Base-by-base conservation (phyloP, 92 coral and sea anemone genomes). In the Paragorgia papillata region DNA sequence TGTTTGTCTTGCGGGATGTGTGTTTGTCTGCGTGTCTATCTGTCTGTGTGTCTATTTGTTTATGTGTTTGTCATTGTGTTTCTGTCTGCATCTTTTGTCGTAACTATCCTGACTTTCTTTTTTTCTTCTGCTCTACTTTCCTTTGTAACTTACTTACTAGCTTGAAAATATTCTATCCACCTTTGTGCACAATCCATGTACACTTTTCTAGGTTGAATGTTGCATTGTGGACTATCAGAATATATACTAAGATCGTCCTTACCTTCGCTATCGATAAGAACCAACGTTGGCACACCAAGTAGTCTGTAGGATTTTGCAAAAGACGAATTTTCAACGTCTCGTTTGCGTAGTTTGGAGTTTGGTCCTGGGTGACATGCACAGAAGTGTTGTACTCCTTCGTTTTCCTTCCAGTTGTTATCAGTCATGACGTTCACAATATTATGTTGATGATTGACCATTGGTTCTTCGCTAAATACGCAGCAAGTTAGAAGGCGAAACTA, bases 201-300 rank as follows among this genome's bases (percentile, higher is more conserved):
- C n/a, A n/a, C n/a, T n/a, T n/a, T n/a, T n/a, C n/a, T n/a, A n/a
- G n/a, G n/a, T n/a, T n/a, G n/a, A n/a, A n/a, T n/a, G n/a, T n/a
- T n/a, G n/a, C n/a, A n/a, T n/a, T n/a, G n/a, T n/a, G n/a, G n/a
- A n/a, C n/a, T n/a, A n/a, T n/a, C n/a, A n/a, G n/a, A n/a, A n/a
- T n/a, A n/a, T n/a, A n/a, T n/a, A n/a, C n/a, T n/a, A n/a, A n/a
- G n/a, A n/a, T n/a, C n/a, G n/a, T 17, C 31, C 74, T 83, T 58
- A 93, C 97, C 96, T 29, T 89, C 86, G 24, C 62, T 78, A 57
- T 90, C 73, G 63, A 90, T 82, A 41, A 90, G 71, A 41, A 93
- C 66, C 28, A 93, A 73, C 35, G 96, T 93, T 9, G 97, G 97
- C 35, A 89, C 94, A 44, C 97, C 97, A 40, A 84, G 91, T 74